Evolutionary conservation across 1,140 invertebrate species (phyloP).

Genomic region (Aphelinus certus): DNA sequence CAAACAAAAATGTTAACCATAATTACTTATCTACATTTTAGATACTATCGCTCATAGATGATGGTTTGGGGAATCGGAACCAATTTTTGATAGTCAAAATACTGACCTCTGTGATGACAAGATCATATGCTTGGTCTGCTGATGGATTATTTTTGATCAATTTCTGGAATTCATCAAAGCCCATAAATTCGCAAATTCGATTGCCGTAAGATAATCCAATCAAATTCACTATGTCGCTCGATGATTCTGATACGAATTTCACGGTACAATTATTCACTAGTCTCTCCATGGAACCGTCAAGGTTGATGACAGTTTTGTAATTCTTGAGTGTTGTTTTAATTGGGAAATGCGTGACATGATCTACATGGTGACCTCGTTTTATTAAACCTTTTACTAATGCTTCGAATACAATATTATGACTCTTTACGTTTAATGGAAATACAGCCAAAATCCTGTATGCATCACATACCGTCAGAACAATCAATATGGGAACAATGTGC

Average conservation of each 20-base stretch:
- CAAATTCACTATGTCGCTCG: not conserved
- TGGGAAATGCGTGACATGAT: constrained; percentile 51
- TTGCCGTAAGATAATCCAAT: not conserved
- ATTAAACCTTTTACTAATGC: constrained; percentile 60
- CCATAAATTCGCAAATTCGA: constrained; percentile 23
- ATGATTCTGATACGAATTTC: not conserved
- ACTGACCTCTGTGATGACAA: constrained; percentile 45
- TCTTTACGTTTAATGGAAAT: constrained; percentile 61
- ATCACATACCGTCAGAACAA: not conserved
- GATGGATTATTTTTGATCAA: constrained; percentile 45
- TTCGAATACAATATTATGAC: constrained; percentile 64
- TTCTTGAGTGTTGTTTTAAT: constrained; percentile 51
- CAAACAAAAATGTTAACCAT: too few relatives aligned
- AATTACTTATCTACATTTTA: too few relatives aligned
- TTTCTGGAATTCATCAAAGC: constrained; percentile 40
- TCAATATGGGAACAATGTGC: not conserved
- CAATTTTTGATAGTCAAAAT: not conserved
- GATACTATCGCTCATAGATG: too few relatives aligned
- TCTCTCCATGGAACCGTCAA: constrained; percentile 38
- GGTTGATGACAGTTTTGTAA: constrained; percentile 49
- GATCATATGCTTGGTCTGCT: constrained; percentile 44
- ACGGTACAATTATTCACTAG: constrained; percentile 24
- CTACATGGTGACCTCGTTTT: constrained; percentile 64
- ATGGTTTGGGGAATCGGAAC: too few relatives aligned
- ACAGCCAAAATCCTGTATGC: constrained; percentile 59